Percentiles rank a stretch among this genome's conserved stretches.
Evolutionary conservation across 2,888 invertebrate species (phyloP).

Genomic region (Nomada ruficornis): DNA sequence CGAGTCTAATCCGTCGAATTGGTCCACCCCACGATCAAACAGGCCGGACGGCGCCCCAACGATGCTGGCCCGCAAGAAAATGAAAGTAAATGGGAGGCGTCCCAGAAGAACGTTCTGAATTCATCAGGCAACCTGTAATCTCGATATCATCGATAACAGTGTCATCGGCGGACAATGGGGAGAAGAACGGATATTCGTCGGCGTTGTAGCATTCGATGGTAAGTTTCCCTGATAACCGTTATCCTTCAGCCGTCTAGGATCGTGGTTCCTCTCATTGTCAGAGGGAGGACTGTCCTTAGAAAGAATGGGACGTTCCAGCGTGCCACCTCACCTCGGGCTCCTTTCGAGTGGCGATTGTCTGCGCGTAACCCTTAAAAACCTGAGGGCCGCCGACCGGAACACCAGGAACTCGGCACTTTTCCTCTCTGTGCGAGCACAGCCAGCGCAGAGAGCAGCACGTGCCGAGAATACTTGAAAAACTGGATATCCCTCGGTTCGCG

Average conservation of each 20-base stretch:
- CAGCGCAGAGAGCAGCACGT: constrained; percentile 74
- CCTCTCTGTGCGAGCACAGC: constrained; percentile 1
- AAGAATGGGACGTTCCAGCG: constrained; percentile 13
- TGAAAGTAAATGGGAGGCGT: constrained; percentile 37
- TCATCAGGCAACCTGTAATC: constrained; percentile 77
- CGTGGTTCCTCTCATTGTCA: neutral
- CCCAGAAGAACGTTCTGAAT: constrained; percentile 64
- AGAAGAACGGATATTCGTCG: constrained; percentile 32
- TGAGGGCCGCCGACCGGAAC: constrained; percentile 16
- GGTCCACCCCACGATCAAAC: constrained; percentile 19
- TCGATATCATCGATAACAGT: constrained; percentile 78
- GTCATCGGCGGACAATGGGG: constrained; percentile 74
- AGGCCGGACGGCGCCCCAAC: constrained; percentile 18
- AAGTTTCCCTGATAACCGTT: neutral
- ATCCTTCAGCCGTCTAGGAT: constrained; percentile 25
- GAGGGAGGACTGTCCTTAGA: neutral
- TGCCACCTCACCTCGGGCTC: constrained; percentile 31
- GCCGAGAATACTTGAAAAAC: constrained; percentile 79
- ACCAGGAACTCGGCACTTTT: neutral
- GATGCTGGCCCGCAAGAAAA: constrained; percentile 30
- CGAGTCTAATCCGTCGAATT: constrained; percentile 68
- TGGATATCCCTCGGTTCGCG: constrained; percentile 64
- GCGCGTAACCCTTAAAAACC: constrained; percentile 41
- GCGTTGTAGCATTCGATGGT: neutral
- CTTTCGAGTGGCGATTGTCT: constrained; percentile 62